phyloP scores from a whole-genome alignment of 2,797 vertebrate genomes.

The Gallinago stenura region DNA sequence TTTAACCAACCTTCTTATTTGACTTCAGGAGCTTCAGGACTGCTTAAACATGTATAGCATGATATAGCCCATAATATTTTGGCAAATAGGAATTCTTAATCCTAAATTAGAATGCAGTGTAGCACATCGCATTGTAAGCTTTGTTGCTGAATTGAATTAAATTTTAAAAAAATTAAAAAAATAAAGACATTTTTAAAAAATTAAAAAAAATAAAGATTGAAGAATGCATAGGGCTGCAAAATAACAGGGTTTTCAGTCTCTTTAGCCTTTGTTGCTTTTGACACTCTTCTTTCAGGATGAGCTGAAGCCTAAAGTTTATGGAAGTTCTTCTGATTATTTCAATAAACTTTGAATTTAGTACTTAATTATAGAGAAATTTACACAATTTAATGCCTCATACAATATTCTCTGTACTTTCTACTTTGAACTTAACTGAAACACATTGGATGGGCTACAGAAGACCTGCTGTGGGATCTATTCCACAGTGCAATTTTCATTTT shows the following conservation, averaged over 20 bases:
- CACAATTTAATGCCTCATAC: background rate
- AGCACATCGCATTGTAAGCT: background rate
- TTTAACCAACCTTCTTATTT: background rate
- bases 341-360: background rate
- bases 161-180: background rate
- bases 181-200: too few relatives aligned
- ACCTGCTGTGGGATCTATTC: background rate
- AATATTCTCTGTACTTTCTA: background rate
- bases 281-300: background rate
- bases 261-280: background rate
- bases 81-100: background rate
- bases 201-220: background rate
- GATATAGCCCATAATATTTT: background rate
- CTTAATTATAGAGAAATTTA: background rate
- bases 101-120: background rate
- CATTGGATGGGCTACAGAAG: background rate
- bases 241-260: background rate
- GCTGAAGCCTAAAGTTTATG: background rate
- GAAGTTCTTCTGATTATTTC: background rate
- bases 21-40: background rate
- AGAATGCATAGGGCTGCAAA: background rate
- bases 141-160: background rate
- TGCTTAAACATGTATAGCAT: background rate
- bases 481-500: background rate
- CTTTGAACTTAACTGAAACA: background rate